Base-by-base conservation (phyloP, 1,140 invertebrate species). In the Sinella curviseta region DNA sequence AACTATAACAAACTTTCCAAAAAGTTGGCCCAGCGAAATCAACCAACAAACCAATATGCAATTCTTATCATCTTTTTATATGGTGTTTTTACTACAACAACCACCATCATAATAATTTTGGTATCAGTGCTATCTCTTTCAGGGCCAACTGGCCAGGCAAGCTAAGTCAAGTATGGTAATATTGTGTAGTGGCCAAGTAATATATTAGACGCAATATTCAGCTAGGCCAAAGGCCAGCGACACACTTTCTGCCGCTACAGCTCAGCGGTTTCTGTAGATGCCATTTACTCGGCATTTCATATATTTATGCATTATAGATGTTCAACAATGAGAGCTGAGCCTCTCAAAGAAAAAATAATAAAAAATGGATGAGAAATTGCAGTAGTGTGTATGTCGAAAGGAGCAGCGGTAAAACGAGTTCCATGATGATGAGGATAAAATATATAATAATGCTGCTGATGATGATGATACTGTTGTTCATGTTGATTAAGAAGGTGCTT, bases 351-450 rank as follows among this genome's bases (percentile, higher is more conserved):
- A 48, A 48, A 48, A 8, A 48, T n/a, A n/a, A n/a, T n/a, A 48
- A 48, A 8, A 17, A 17, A 48, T 48, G 17, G 4, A 48, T 48
- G 39, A 48, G 39, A 48, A 48, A 48, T 48, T 60, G 57, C 24
- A 26, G 8, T 48, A n/a, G 24, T 8, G 24, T 31, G 24, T n/a
- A 33, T 8, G 24, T 3, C 26, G 8, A 31, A 31, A 70, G 28
- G 65, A 70, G 65, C 75, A 79, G 78, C 78, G 78, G 78, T 79
- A 79, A 79, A 79, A 79, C 78, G 74, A 79, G 78, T 79, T 79
- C 78, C 78, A 79, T 79, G 78, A 70, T 31, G 26, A 70, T 70
- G 65, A 30, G 65, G 31, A 70, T 70, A 31, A 30, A 70, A 31
- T 60, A 60, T n/a, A 26, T 26, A 24, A 14, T 60, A 4, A 60